Evolutionary conservation across 2,797 vertebrate species (phyloP).

Genomic region (Protonibea diacanthus): DNA sequence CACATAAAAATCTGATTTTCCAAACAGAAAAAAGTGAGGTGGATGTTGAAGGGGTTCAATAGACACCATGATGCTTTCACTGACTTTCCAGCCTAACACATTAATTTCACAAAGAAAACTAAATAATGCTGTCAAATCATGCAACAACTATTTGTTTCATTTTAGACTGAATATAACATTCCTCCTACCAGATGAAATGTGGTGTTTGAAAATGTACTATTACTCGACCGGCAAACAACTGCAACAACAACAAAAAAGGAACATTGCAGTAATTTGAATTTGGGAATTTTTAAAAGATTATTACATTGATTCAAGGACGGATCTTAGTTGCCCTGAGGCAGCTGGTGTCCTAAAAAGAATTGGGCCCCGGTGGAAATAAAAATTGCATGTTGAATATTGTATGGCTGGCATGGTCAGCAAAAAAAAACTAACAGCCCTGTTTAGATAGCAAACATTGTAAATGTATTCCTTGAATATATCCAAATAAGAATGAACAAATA

Average conservation of each 20-base stretch:
- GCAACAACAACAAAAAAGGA: neutral
- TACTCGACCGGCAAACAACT: neutral
- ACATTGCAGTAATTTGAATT: slow-evolving; percentile 11
- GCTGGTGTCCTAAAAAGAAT: slow-evolving; percentile 13
- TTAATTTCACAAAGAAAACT: neutral
- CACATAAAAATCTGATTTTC: neutral
- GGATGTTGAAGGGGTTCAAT: neutral
- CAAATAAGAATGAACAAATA: neutral
- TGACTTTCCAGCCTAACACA: neutral
- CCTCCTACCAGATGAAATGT: neutral
- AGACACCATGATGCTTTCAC: neutral
- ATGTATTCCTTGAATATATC: slow-evolving; percentile 15
- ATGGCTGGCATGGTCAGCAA: neutral
- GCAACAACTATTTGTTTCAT: neutral
- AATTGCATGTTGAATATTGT: slow-evolving; percentile 34
- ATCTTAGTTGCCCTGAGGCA: slow-evolving; percentile 3
- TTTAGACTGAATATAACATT: neutral
- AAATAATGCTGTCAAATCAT: neutral
- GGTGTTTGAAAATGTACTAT: neutral
- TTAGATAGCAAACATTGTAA: neutral
- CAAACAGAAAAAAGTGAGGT: neutral
- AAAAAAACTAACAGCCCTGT: neutral
- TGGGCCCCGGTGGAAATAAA: neutral
- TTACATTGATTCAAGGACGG: slow-evolving; percentile 21
- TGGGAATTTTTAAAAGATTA: neutral